Evolutionary conservation across 2,797 vertebrate species (phyloP), one percentile per base, ranked within the genome.

Genomic region (Brachyalestes nurse): DNA sequence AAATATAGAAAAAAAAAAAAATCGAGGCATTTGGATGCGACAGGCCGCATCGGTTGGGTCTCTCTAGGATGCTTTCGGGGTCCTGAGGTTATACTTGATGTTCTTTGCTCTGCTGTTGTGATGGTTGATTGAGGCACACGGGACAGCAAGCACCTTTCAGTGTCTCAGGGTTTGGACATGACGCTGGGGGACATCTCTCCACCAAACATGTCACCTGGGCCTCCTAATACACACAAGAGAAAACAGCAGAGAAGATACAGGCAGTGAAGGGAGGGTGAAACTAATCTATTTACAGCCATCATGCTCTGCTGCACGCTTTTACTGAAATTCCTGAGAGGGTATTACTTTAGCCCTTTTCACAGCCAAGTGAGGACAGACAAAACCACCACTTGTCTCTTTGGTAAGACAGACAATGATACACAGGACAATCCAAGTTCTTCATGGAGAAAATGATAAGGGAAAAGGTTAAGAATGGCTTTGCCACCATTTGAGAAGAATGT

Each of bases 171-270:
- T 72, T 87, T 19, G 92, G 83, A 67, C 98, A 99, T 65, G 91
- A 84, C 0, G 89, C 72, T 0, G 91, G 91, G 0, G 86, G 95
- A 88, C 98, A 99, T 0, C 95, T 94, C 88, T 99, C 96, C 84
- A 99, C 94, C 3, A 97, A 96, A 91, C 97, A 99, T 47, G 97
- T 99, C 87, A 99, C 93, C 93, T 98, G 97, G 78, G 95, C 93
- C 1, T 92, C 93, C 98, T 99, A 58, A 70, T 13, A 17, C 28
- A 66, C 23, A 75, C 7, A 75, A 40, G 3, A 21, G 25, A 77
- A 38, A 25, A 12, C 3, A 13, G 38, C 21, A 76, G 2, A 9
- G 14, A 40, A 57, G 1, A 38, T 1, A 47, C 12, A 19, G 17
- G 19, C 14, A 17, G 17, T 21, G n/a, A 9, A 12, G 10, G n/a